Percentiles rank a stretch among this genome's conserved stretches.
These are phyloP conservation scores for Trinectes maculatus DNA, from an alignment of 2,113 vertebrate species.

Conservation along the genomic window DNA sequence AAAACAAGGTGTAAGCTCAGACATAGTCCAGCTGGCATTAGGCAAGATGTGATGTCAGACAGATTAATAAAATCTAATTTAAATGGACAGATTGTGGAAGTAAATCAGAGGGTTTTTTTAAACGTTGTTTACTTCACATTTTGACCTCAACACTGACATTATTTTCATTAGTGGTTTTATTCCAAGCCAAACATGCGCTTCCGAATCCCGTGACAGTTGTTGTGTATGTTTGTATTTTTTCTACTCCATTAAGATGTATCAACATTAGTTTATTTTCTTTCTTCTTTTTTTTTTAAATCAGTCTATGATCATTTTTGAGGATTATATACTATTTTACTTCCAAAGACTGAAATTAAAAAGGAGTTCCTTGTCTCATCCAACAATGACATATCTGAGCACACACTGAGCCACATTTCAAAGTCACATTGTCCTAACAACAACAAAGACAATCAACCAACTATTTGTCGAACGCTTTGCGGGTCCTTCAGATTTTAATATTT, in stretches of 20 bases:
- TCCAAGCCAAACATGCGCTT: too few relatives aligned
- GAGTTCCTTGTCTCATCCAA: background rate
- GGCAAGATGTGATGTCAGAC: conserved; percentile 14
- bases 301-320: background rate
- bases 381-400: background rate
- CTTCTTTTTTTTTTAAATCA: background rate
- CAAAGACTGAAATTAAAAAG: conserved; percentile 4
- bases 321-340: background rate
- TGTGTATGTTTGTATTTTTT: too few relatives aligned
- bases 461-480: background rate
- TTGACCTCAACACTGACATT: too few relatives aligned
- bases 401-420: background rate
- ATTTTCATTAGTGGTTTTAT: too few relatives aligned
- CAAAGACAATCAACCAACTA: background rate
- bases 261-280: too few relatives aligned
- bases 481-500: conserved; percentile 31
- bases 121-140: too few relatives aligned
- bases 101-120: background rate
- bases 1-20: conserved; percentile 43
- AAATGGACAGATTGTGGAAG: background rate
- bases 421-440: background rate
- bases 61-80: conserved; percentile 17
- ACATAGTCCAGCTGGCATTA: conserved; percentile 39
- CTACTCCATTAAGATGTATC: background rate
- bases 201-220: too few relatives aligned